Conservation (phyloP, 2,797 vertebrate genomes). For the Spondyliosoma cantharus region DNA sequence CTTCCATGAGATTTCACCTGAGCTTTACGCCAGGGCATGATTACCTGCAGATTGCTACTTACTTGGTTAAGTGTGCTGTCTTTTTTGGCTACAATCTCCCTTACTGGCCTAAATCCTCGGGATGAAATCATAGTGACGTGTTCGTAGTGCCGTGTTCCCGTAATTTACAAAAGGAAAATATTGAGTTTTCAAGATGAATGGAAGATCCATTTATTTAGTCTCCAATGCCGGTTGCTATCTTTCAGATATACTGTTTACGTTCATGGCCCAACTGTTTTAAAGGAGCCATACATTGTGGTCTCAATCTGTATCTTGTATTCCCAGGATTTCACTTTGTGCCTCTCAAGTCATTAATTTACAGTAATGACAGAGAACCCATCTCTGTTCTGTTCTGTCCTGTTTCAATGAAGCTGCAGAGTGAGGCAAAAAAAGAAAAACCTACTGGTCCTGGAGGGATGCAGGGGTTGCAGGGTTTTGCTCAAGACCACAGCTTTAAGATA, state of each 20-base stretch:
- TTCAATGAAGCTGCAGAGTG: constrained; percentile 22
- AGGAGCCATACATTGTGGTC: not conserved
- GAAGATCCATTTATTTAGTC: constrained; percentile 11
- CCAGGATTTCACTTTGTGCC: constrained; percentile 1
- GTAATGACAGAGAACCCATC: constrained; percentile 8
- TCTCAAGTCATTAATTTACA: constrained; percentile 18
- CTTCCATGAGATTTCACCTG: not conserved
- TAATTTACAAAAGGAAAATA: constrained; percentile 23
- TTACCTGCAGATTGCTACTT: constrained; percentile 6
- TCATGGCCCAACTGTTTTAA: constrained; percentile 19
- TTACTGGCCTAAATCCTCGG: constrained; percentile 1
- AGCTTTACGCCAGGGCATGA: not conserved
- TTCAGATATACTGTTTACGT: constrained; percentile 19
- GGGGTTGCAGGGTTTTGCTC: constrained; percentile 65
- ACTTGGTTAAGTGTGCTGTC: not conserved
- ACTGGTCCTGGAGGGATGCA: constrained; percentile 69
- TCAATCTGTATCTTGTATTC: not conserved
- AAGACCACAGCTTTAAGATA: constrained; percentile 31
- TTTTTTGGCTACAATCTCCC: constrained; percentile 18
- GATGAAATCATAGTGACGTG: constrained; percentile 19
- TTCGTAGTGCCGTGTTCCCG: not conserved
- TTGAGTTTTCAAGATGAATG: not conserved
- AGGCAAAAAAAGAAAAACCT: constrained; percentile 12
- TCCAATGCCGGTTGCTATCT: constrained; percentile 1
- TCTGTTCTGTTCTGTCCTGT: constrained; percentile 12